A percentile compares a stretch with the other conserved stretches of the same genome.
Conservation (phyloP, 2,113 vertebrate genomes). For the Poeciliopsis turrubarensis region DNA sequence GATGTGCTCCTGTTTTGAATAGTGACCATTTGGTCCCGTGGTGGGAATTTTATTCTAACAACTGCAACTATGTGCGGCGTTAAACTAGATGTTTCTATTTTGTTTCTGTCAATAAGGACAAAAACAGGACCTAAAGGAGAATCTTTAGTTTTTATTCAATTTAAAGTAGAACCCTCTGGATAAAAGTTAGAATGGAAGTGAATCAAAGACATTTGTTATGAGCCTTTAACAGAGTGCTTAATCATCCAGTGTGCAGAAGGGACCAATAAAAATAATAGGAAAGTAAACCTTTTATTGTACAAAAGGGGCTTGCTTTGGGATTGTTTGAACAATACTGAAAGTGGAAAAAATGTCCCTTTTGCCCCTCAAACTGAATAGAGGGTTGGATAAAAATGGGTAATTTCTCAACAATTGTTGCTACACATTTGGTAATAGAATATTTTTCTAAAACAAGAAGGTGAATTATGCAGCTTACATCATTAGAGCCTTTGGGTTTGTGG, state of each 20-base stretch:
- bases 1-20: too few relatives aligned
- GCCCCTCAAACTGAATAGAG: not conserved
- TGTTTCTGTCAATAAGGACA: not conserved
- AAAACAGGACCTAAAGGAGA: not conserved
- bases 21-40: too few relatives aligned
- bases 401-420: not conserved
- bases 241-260: not conserved
- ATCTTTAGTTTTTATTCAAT: not conserved
- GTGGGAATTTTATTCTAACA: not conserved
- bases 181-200: not conserved
- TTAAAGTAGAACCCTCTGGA: not conserved
- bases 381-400: not conserved
- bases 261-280: not conserved
- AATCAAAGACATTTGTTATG: not conserved
- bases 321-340: conserved; percentile 1
- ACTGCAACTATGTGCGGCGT: not conserved
- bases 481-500: not conserved
- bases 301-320: not conserved
- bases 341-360: not conserved
- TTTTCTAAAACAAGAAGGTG: not conserved
- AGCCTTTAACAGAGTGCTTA: conserved; percentile 13
- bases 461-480: not conserved
- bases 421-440: not conserved
- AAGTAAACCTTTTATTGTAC: not conserved
- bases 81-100: not conserved